Evolutionary conservation across 2,888 invertebrate genomes (phyloP).

Genomic region (Danaus chrysippus): DNA sequence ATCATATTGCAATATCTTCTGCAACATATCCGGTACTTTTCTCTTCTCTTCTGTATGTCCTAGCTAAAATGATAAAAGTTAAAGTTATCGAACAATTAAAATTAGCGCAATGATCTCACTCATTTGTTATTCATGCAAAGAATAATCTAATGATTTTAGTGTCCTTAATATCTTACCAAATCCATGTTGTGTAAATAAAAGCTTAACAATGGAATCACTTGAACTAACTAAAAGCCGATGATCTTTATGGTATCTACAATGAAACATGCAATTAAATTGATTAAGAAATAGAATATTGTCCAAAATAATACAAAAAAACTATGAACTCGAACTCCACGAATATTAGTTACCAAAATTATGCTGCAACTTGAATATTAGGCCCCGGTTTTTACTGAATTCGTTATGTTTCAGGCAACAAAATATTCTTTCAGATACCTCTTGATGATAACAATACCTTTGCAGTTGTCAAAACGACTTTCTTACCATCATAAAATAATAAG

Average conservation of each 20-base stretch:
- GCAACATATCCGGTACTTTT: constrained; percentile 69
- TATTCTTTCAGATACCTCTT: no score
- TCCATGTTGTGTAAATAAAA: constrained; percentile 38
- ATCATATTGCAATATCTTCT: constrained; percentile 71
- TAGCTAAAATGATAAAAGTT: constrained; percentile 43
- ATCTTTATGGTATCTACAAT: constrained; percentile 6
- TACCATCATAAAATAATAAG: no score
- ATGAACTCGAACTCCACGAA: neutral
- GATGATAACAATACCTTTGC: no score
- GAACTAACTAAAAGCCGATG: neutral
- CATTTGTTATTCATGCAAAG: neutral
- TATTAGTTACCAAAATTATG: no score
- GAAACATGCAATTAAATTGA: constrained; percentile 16
- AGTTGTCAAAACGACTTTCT: no score
- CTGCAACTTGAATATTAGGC: no score
- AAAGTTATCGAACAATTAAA: neutral
- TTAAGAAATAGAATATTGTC: neutral
- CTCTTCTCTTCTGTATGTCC: constrained; percentile 53
- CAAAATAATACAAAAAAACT: neutral
- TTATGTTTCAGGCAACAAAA: no score
- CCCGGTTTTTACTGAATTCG: no score
- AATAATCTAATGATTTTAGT: neutral
- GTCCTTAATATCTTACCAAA: constrained; percentile 41
- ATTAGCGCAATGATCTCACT: constrained; percentile 12
- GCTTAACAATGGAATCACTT: constrained; percentile 6